A percentile compares a stretch with the other conserved stretches of the same genome.
These are phyloP conservation scores for Aphelocoma californica DNA, from an alignment of 2,797 vertebrate genomes.

Conservation along the genomic window DNA sequence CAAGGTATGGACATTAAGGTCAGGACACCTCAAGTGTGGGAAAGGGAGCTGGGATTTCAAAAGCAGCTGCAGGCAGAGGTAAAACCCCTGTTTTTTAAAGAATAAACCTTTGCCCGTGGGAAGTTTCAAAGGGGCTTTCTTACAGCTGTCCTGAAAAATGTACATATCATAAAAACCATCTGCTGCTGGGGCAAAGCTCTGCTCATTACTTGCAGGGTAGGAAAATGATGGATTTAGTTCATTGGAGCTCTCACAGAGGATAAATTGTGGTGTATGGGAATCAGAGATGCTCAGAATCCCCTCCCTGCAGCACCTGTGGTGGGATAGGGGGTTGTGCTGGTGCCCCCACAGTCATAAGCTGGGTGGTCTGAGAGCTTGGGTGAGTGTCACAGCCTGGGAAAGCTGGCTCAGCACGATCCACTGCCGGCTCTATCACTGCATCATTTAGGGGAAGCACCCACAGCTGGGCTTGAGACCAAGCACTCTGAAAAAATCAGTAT, in stretches of 20 bases:
- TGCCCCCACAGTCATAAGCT: background rate
- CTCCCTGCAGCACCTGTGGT: background rate
- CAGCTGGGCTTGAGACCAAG: background rate
- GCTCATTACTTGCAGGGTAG: background rate
- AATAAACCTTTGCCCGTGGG: background rate
- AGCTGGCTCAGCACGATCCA: rapidly evolving
- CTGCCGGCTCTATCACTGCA: background rate
- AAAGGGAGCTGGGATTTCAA: background rate
- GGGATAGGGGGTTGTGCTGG: rapidly evolving
- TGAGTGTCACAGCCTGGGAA: background rate
- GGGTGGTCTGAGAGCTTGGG: background rate
- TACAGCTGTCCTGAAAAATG: background rate
- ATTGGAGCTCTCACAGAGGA: background rate
- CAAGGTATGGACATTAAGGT: background rate
- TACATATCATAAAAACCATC: rapidly evolving
- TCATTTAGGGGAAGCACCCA: background rate
- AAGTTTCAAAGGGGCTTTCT: background rate
- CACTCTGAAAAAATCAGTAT: background rate
- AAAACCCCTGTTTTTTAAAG: rapidly evolving
- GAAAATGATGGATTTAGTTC: background rate
- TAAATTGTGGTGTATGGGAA: background rate
- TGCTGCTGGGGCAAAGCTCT: background rate
- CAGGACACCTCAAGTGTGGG: background rate
- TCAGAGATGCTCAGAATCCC: background rate
- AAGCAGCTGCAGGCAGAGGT: background rate